Evolutionary conservation across 2,797 vertebrate genomes (phyloP), one percentile per base, ranked within the genome.

Genomic region (Sebastes nivosus): DNA sequence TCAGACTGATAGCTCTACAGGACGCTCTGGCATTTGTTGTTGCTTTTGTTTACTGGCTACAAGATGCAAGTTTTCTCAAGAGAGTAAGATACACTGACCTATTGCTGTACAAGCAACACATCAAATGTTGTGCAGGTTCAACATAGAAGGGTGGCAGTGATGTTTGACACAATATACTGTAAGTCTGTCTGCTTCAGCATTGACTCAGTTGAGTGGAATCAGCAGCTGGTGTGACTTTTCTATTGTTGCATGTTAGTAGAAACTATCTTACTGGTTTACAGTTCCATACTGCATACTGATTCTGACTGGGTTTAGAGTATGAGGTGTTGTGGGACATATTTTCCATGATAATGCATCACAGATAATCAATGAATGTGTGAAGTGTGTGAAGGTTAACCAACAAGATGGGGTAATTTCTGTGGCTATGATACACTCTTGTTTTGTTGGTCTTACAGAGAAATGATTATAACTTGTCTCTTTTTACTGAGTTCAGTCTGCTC

Each of bases 141-240:
- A 46, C 42, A 46, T 46, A 52, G 50, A 36, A 36, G 36, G 36
- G 36, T 36, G 12, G 36, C 36, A 36, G 36, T 36, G 12, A 36
- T 36, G 36, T 36, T 36, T 36, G 36, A 36, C 36, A 36, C 36
- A 36, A 36, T 36, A 36, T 36, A 36, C 36, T 36, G 0, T 36
- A 38, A 38, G 70, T 68, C 27, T 59, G 6, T 61, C 36, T 63
- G 46, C 72, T 79, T 38, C 58, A 77, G 67, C 46, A 14, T 59
- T 80, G 32, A 66, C 27, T 52, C 2, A 55, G 34, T n/a, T 54
- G 38, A 73, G 36, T 32, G 52, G n/a, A 60, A 69, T 64, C 10
- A 2, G 68, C 34, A 30, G 22, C 29, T 13, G 74, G 30, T 60
- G 0, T 46, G 20, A 38, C 42, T 81, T 36, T 36, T 25, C 55